These are phyloP conservation scores for Chesias legatella DNA, from an alignment of 2,888 invertebrate species.

Conservation along the genomic window DNA sequence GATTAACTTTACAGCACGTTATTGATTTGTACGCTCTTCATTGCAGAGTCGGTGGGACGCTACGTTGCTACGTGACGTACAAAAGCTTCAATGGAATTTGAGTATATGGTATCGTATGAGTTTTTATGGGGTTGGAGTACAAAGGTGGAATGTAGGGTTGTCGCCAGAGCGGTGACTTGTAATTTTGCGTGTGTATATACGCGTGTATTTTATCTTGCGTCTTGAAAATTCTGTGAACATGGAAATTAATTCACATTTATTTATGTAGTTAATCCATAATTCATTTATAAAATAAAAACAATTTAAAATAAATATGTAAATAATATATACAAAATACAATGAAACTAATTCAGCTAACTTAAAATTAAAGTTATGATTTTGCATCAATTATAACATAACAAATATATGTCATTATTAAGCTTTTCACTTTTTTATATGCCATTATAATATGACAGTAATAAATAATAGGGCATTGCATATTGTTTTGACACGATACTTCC, in stretches of 20 bases:
- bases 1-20: constrained; percentile 28
- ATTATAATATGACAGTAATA: too few relatives aligned
- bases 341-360: not conserved
- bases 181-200: constrained; percentile 55
- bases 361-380: too few relatives aligned
- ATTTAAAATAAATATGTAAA: too few relatives aligned
- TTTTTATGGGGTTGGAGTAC: constrained; percentile 27
- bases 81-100: constrained; percentile 32
- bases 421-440: too few relatives aligned
- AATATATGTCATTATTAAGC: too few relatives aligned
- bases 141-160: constrained; percentile 62
- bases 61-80: not conserved
- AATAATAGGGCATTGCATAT: too few relatives aligned
- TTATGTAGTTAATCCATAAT: too few relatives aligned
- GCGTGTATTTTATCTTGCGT: constrained; percentile 46
- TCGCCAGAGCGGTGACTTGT: constrained; percentile 75
- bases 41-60: constrained; percentile 29
- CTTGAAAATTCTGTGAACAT: constrained; percentile 43
- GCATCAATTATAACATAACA: too few relatives aligned
- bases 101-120: not conserved
- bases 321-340: too few relatives aligned
- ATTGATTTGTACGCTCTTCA: constrained; percentile 31
- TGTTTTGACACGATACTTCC: too few relatives aligned
- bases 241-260: constrained; percentile 41
- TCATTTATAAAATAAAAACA: constrained; percentile 26